Conservation (phyloP, 2,888 invertebrate genomes). For the Oasisia sp. region DNA sequence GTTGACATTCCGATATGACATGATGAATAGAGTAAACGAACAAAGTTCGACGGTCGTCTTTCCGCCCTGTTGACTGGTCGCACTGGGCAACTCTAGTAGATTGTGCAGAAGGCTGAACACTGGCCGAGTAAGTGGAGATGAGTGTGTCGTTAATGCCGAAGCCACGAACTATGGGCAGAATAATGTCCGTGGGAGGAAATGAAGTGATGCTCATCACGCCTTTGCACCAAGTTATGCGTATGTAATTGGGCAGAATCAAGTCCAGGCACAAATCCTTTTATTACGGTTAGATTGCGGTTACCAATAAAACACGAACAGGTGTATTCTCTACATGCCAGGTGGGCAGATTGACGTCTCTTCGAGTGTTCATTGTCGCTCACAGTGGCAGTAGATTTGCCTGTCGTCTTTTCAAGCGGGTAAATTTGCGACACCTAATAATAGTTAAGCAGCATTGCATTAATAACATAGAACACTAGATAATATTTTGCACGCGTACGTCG, state of each 20-base stretch:
- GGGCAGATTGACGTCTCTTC: neutral
- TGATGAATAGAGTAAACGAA: neutral
- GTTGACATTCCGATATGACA: neutral
- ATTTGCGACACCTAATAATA: too few species aligned
- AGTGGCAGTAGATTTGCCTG: neutral
- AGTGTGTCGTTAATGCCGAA: neutral
- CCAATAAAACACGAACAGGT: neutral
- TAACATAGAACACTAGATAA: too few species aligned
- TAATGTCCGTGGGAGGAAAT: neutral
- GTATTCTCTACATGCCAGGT: neutral
- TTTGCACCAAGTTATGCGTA: neutral
- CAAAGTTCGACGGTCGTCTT: neutral
- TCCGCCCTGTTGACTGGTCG: neutral
- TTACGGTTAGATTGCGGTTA: neutral
- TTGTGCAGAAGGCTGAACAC: neutral
- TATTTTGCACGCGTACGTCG: too few species aligned
- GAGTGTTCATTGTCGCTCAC: neutral
- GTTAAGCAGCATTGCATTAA: too few species aligned
- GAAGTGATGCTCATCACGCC: neutral
- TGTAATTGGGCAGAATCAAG: neutral
- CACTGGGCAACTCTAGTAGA: neutral
- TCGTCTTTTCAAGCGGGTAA: too few species aligned
- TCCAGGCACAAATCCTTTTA: neutral
- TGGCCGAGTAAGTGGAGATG: neutral
- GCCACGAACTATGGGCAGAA: neutral